Percentiles rank a stretch among this genome's conserved stretches.
phyloP scores from a whole-genome alignment of 2,888 invertebrate species.

The Ormyrus thymus region DNA sequence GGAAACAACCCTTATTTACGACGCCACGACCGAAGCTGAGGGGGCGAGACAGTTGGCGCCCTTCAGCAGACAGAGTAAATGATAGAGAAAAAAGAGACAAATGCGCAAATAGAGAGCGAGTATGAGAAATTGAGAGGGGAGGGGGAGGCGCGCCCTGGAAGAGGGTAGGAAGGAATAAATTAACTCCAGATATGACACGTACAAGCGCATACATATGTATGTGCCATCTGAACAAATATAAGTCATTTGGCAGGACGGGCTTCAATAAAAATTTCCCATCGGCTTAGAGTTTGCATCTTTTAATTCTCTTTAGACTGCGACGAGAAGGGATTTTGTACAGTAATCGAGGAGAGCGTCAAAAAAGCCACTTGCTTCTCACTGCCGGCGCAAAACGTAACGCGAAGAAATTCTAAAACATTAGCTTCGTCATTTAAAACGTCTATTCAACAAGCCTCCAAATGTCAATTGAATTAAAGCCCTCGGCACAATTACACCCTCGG shows the following conservation, averaged over 20 bases:
- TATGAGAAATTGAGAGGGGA: background rate
- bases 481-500: too few relatives aligned
- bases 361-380: too few relatives aligned
- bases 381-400: too few relatives aligned
- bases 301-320: background rate
- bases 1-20: conserved; percentile 66
- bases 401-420: too few relatives aligned
- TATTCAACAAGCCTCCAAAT: too few relatives aligned
- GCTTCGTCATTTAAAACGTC: too few relatives aligned
- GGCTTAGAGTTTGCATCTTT: background rate
- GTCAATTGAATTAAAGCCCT: too few relatives aligned
- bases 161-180: conserved; percentile 38
- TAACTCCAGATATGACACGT: conserved; percentile 27
- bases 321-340: too few relatives aligned
- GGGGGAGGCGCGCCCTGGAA: background rate
- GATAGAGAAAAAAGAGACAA: conserved; percentile 69
- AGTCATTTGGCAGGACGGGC: conserved; percentile 25
- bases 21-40: conserved; percentile 60
- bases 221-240: conserved; percentile 1
- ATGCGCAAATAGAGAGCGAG: conserved; percentile 60
- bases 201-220: conserved; percentile 45
- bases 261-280: conserved; percentile 6
- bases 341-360: too few relatives aligned
- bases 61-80: conserved; percentile 68
- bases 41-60: conserved; percentile 59